Evolutionary conservation across 1,140 invertebrate species (phyloP), one percentile per base, ranked within the genome.

Genomic region (Andrena cerasifolii): DNA sequence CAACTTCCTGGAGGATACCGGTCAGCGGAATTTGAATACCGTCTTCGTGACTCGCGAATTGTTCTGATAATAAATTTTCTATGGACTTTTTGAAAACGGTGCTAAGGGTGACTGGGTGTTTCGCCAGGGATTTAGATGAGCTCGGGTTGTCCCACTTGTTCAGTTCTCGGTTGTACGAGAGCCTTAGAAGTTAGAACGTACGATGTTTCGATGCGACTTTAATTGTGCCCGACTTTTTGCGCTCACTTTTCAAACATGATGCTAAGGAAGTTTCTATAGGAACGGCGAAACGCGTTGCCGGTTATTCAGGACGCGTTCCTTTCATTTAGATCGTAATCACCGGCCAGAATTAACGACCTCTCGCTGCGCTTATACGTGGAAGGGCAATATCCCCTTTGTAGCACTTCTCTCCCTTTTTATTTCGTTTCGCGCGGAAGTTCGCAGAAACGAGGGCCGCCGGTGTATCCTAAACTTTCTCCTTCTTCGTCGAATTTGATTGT

Each of bases 401-500:
- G 40, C 66, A 43, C 49, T 70, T 47, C 54, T 53, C 49, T 80
- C 66, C 47, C 53, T 70, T 76, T 84, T 70, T 83, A 80, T 84
- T 76, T 83, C 67, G 70, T 63, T 75, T 71, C 68, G 62, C 61
- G 67, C 67, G 53, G 53, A 84, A 68, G 45, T 83, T 84, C 53
- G 68, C 33, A 54, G 45, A 75, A 63, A 40, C 62, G 51, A 73
- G 49, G 45, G 31, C 49, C 53, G 68, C 49, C 45, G 56, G 65
- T 78, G 72, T 83, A 80, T 82, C 82, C 59, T 80, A 75, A 79
- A 83, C 79, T 82, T 83, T 70, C 76, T 79, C 68, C 70, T 85
- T 86, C 82, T 65, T 80, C 67, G 76, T 86, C 78, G 80, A 85
- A 89, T 87, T 89, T 87, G 84, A 88, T 88, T 88, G 82, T 88